Conservation (phyloP, 1,140 invertebrate species). For the Oreohelix idahoensis region DNA sequence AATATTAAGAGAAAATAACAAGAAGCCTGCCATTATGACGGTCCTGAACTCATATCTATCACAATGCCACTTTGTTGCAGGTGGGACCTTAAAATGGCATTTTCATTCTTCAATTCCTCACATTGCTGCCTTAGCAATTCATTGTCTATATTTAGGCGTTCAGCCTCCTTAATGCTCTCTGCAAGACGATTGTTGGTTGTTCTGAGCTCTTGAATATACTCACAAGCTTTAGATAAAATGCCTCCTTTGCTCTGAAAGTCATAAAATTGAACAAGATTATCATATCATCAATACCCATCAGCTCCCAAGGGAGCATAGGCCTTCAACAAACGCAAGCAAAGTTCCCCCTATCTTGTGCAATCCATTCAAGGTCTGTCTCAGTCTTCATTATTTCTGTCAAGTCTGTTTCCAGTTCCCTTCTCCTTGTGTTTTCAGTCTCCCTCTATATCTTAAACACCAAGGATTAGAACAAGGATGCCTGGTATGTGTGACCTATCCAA, state of each 20-base stretch:
- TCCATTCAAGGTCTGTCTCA: no score
- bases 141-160: constrained; percentile 77
- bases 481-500: no score
- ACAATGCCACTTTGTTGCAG: constrained; percentile 74
- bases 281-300: no score
- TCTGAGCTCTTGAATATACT: constrained; percentile 91
- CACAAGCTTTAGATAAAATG: constrained; percentile 95
- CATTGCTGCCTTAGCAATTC: constrained; percentile 77
- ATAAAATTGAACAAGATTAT: constrained; percentile 21
- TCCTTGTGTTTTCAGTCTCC: no score
- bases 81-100: constrained; percentile 76
- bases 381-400: no score
- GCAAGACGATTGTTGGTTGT: constrained; percentile 82
- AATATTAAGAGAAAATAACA: no score
- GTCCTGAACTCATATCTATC: constrained; percentile 18
- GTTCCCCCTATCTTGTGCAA: no score
- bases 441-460: no score
- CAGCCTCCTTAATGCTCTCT: constrained; percentile 78
- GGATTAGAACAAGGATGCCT: no score
- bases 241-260: constrained; percentile 91
- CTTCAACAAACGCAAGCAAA: no score
- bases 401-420: no score
- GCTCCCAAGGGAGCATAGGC: no score
- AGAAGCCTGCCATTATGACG: background rate
- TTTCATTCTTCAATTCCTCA: constrained; percentile 79